Evolutionary conservation across 1,140 invertebrate species (phyloP).

Genomic region (Ceratina calcarata): DNA sequence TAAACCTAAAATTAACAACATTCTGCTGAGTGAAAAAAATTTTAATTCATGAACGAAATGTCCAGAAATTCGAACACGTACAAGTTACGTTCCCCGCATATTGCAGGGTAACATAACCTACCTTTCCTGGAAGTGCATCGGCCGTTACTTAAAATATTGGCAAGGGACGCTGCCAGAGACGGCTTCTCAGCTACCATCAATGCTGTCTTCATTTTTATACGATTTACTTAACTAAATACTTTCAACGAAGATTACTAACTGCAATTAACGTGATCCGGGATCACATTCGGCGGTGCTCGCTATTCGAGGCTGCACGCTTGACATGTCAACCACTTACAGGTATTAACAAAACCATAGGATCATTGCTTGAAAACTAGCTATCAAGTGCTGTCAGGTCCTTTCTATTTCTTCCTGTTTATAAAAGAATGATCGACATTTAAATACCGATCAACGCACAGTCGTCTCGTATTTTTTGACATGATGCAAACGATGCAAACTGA

Average conservation of each 20-base stretch:
- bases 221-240: not conserved
- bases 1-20: constrained; percentile 81
- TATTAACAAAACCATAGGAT: too few species aligned
- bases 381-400: too few species aligned
- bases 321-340: too few species aligned
- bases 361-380: too few species aligned
- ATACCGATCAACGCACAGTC: too few species aligned
- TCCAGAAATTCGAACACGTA: not conserved
- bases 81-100: not conserved
- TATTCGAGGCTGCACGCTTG: too few species aligned
- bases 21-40: not conserved
- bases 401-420: too few species aligned
- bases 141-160: constrained; percentile 96
- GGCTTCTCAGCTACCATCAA: constrained; percentile 99
- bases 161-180: constrained; percentile 96
- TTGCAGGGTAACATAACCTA: constrained; percentile 74
- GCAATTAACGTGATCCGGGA: too few species aligned
- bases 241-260: not conserved
- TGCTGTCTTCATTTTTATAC: constrained; percentile 89
- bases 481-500: too few species aligned
- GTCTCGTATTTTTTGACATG: too few species aligned
- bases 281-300: too few species aligned
- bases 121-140: constrained; percentile 92
- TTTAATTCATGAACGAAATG: not conserved
- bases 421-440: too few species aligned